Evolutionary conservation across 2,888 invertebrate genomes (phyloP).

Genomic region (Abrostola triplasia): DNA sequence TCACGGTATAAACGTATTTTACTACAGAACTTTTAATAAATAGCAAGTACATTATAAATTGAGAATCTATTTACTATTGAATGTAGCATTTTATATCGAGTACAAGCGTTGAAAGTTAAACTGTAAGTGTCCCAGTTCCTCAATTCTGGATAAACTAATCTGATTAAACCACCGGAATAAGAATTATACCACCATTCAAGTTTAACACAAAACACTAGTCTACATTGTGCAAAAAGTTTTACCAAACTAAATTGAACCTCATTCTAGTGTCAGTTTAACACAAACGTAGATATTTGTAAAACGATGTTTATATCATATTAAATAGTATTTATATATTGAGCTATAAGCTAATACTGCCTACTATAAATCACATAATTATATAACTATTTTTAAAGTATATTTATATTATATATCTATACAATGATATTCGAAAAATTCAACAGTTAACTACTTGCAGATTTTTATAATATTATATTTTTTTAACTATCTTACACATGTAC

Average conservation of each 20-base stretch:
- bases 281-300: background rate
- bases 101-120: too few species aligned
- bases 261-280: background rate
- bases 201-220: background rate
- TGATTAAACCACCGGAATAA: too few species aligned
- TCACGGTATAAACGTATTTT: too few species aligned
- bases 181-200: too few species aligned
- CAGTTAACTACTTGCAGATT: background rate
- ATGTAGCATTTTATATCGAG: too few species aligned
- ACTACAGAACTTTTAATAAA: too few species aligned
- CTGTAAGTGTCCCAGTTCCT: too few species aligned
- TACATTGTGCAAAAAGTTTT: background rate
- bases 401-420: background rate
- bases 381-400: conserved; percentile 13
- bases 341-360: conserved; percentile 30
- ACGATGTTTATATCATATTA: background rate
- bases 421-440: conserved; percentile 4
- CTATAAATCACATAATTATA: too few species aligned
- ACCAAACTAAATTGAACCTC: background rate
- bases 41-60: too few species aligned
- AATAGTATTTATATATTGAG: conserved; percentile 11
- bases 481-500: conserved; percentile 12
- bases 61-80: too few species aligned
- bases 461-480: conserved; percentile 47
- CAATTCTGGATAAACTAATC: too few species aligned